Evolutionary conservation across 2,888 invertebrate genomes (phyloP), one percentile per base, ranked within the genome.

Genomic region (Pyrocoelia pectoralis): DNA sequence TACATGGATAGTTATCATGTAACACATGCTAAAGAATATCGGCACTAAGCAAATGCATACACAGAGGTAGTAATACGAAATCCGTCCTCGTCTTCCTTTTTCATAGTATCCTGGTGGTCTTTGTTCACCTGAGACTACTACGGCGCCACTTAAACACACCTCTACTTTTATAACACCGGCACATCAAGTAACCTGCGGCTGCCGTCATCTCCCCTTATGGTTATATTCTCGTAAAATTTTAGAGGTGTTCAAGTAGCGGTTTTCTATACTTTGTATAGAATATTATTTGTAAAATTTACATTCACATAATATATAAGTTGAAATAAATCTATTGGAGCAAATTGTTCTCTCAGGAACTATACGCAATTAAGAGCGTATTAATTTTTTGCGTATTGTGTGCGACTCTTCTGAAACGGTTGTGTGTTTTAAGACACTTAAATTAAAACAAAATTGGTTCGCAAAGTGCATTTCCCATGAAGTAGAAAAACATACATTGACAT

Each of bases 61-160:
- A 61, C 53, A 53, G 56, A 55, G 33, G 40, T 50, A 53, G 54
- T 63, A 63, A 57, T 64, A 55, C 55, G 48, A 56, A 65, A 61
- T 50, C 55, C 46, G 14, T 65, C 61, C 33, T 56, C 41, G 52
- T 65, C 57, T 53, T 28, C 33, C 33, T 40, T 38, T 52, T 38
- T 41, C 40, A 48, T 14, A 24, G 38, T 15, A 65, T 56, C 61
- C 48, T 46, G 61, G 62, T 65, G 56, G 46, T 73, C 72, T 70
- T 68, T 69, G 72, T 76, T 70, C 75, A 75, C 76, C 76, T 77
- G 77, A 73, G 72, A 73, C 74, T 67, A 64, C 67, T 66, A 68
- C 76, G 80, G 80, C 80, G 80, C 80, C 80, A 79, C 74, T 73
- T 73, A 76, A 79, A 79, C 79, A 80, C 80, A 79, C 80, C 80